Base-by-base conservation (phyloP, 2,888 invertebrate species). In the Altica lythri region DNA sequence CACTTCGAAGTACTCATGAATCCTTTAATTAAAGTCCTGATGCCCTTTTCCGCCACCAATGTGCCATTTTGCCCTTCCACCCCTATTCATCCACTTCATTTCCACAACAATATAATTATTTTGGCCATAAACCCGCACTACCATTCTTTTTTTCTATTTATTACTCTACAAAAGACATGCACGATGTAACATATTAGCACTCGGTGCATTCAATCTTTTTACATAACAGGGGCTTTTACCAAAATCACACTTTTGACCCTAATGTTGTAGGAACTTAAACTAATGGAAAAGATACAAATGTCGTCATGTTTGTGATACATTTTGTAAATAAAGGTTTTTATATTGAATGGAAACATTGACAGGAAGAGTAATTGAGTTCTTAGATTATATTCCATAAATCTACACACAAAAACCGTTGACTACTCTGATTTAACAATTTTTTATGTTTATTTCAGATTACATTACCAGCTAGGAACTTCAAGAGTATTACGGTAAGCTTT, bases 61-160 rank as follows among this genome's bases (percentile, higher is more conserved):
- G 49, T 27, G 30, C 53, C 59, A 48, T 60, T 40, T 16, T 59
- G 60, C 62, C 62, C 66, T 61, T 61, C 54, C 60, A 54, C 58
- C 61, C 49, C 30, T 42, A 40, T 25, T 30, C 57, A 58, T 61
- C 59, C 61, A 53, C 55, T 63, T 60, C 55, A 61, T 65, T 57
- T 64, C 67, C 65, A 64, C 61, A 62, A 65, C 69, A 66, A 67
- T 70, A 70, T 71, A 72, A 72, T 72, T 72, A 71, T 71, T 70
- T 68, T 66, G 69, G 68, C 69, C 70, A 67, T 49, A 40, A 49
- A 49, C 49, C 10, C 49, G 10, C n/a, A 30, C 40, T 40, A 5
- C 32, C 40, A 32, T 49, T 40, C 40, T 40, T 45, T 45, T 49
- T 49, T 49, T 32, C 40, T 49, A 57, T 60, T 57, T 60, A 57